Conservation (phyloP, 2,797 vertebrate species). For the Dicrostonyx torquatus region DNA sequence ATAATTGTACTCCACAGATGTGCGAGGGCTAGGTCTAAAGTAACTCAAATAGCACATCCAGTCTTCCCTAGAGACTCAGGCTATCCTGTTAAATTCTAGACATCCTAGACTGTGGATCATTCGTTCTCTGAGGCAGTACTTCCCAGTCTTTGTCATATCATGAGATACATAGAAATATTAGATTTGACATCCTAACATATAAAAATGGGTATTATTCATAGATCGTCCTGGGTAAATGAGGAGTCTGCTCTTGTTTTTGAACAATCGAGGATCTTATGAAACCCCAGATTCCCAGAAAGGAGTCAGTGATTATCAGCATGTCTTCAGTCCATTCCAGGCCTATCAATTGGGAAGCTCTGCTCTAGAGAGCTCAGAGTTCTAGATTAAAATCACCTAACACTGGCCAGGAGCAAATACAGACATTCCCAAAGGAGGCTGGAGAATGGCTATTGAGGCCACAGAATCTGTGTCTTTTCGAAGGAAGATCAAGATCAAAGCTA, state of each 20-base stretch:
- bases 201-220: neutral
- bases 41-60: neutral
- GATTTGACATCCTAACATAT: neutral
- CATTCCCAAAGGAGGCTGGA: constrained; percentile 46
- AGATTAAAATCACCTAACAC: constrained; percentile 40
- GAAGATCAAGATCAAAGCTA: constrained; percentile 45
- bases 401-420: constrained; percentile 36
- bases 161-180: constrained; percentile 36
- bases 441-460: neutral
- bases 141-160: neutral
- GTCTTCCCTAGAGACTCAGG: neutral
- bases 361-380: constrained; percentile 26
- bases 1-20: neutral
- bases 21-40: neutral
- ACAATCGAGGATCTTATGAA: neutral
- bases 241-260: neutral
- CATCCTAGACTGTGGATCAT: neutral
- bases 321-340: neutral
- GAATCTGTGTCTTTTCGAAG: constrained; percentile 22
- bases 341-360: neutral
- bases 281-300: neutral
- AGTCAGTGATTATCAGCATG: neutral
- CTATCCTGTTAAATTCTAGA: neutral
- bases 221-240: neutral
- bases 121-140: neutral